phyloP scores from a whole-genome alignment of 2,797 vertebrate genomes.

The Ispidina picta region DNA sequence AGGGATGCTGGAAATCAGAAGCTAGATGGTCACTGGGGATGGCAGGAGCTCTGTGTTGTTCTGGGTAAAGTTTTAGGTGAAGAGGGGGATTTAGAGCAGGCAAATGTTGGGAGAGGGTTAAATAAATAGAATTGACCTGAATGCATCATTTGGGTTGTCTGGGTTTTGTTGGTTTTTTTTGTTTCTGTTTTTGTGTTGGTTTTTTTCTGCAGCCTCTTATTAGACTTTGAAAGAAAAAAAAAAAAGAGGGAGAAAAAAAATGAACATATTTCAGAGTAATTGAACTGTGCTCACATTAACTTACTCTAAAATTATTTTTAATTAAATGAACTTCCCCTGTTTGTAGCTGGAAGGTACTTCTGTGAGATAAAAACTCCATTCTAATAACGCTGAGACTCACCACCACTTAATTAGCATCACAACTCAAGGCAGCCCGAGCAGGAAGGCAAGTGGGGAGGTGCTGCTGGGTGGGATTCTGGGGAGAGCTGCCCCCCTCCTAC shows the following conservation, averaged over 20 bases:
- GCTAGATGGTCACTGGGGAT: neutral
- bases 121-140: neutral
- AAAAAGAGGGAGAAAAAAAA: neutral
- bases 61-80: neutral
- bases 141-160: neutral
- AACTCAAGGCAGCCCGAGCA: neutral
- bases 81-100: neutral
- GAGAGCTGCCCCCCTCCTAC: neutral
- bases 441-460: neutral
- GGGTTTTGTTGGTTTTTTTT: neutral
- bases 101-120: neutral
- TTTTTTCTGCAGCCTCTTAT: neutral
- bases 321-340: slow-evolving; percentile 65
- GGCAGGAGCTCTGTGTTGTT: neutral
- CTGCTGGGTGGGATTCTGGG: slow-evolving; percentile 27
- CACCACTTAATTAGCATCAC: slow-evolving; percentile 45
- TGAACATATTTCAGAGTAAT: slow-evolving; percentile 29
- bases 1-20: neutral
- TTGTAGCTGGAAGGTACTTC: slow-evolving; percentile 66
- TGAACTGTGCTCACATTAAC: slow-evolving; percentile 55
- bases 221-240: neutral
- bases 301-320: slow-evolving; percentile 56
- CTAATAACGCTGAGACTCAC: slow-evolving; percentile 25
- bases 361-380: slow-evolving; percentile 52
- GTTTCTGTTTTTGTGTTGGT: no score